Conservation (phyloP, 2,888 invertebrate genomes). For the Clistopyga incitator region DNA sequence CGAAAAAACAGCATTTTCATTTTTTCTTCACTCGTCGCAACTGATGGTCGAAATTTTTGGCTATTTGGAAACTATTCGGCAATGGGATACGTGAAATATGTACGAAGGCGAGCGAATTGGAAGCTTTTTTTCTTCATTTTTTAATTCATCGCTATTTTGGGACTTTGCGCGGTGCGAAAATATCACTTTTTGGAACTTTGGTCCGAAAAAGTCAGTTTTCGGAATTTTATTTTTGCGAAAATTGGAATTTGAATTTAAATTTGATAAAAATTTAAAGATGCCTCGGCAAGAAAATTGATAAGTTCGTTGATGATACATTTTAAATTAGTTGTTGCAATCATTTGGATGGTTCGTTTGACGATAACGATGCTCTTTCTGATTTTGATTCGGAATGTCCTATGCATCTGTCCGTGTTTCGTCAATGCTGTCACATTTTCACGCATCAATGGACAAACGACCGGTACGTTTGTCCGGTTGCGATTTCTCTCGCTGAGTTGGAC, state of each 20-base stretch:
- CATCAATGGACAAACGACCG: constrained; percentile 20
- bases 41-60: not conserved
- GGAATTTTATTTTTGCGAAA: no score
- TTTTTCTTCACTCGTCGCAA: constrained; percentile 24
- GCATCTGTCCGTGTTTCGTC: constrained; percentile 3
- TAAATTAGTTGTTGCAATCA: no score
- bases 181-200: no score
- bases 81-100: not conserved
- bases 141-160: no score
- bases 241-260: no score
- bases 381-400: not conserved
- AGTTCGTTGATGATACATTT: no score
- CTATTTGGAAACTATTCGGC: not conserved
- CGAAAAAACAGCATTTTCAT: constrained; percentile 29
- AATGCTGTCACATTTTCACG: constrained; percentile 38
- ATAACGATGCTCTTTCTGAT: not conserved
- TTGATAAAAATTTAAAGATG: no score
- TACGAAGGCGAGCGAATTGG: not conserved
- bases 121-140: not conserved
- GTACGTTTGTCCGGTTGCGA: constrained; percentile 37
- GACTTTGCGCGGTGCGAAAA: no score
- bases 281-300: no score
- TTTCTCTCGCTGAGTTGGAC: constrained; percentile 44
- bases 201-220: no score
- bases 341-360: no score